Evolutionary conservation across 2,888 invertebrate genomes (phyloP), one percentile per base, ranked within the genome.

Genomic region (Drosophila paucipuncta): DNA sequence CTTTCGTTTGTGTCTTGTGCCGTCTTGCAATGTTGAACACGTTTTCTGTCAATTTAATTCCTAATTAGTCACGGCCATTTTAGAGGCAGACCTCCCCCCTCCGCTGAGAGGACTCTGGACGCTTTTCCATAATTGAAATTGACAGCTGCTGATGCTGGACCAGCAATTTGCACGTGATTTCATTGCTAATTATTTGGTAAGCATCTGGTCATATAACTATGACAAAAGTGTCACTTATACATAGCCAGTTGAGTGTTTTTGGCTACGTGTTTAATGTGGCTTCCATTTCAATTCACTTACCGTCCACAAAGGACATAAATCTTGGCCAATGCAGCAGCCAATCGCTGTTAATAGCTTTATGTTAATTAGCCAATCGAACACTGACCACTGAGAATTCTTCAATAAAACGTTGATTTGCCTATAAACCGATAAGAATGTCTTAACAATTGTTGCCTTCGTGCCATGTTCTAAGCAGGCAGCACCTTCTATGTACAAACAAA

Each of bases 1-100:
- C 25, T 6, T 58, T 47, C 22, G 33, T 37, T 37, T 10, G 16
- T 22, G 22, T 22, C 22, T 22, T 22, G 22, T 41, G 52, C 28
- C 41, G 43, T 30, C 43, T n/a, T 39, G 59, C 74, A 69, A 47
- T 71, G 75, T 78, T 76, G 64, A 76, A 77, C 85, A 88, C 87
- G 88, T 88, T 79, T 75, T 79, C 81, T 76, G 85, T 79, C 88
- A 85, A 84, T 89, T 88, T 88, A 81, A 88, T 85, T 81, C 73
- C 66, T 85, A 89, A 88, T 88, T 88, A 89, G 88, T 87, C 84
- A 87, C 84, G 88, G 77, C 80, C 74, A 72, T 71, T 81, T 78
- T 75, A 73, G 75, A 76, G 69, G 69, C 70, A 41, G 43, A 2
- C 22, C 9, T 4, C 3, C 41, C 5, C 18, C 5, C 28, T 39